A percentile compares a stretch with the other conserved stretches of the same genome.
Conservation (phyloP, 1,140 invertebrate species). For the Adelges cooleyi region DNA sequence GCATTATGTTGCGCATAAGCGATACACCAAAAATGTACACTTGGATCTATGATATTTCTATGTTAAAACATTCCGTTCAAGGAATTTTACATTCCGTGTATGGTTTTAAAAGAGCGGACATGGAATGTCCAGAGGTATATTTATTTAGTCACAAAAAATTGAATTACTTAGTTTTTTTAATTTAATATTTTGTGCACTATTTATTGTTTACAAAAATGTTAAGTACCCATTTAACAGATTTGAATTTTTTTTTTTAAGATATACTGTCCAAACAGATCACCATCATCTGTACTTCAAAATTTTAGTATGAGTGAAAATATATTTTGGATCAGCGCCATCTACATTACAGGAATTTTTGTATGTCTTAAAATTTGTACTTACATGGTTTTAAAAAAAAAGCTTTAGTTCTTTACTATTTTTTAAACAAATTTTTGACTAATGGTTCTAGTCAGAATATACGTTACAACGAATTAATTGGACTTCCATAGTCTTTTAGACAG, state of each 20-base stretch:
- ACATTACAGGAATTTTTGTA: background rate
- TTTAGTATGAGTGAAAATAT: conserved; percentile 11
- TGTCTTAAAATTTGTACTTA: conserved; percentile 10
- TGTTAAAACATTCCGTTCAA: conserved; percentile 60
- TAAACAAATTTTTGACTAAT: too few relatives aligned
- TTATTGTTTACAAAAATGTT: too few relatives aligned
- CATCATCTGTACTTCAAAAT: background rate
- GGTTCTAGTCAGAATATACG: too few relatives aligned
- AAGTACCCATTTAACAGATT: too few relatives aligned
- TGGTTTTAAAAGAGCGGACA: conserved; percentile 54
- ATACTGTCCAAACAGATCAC: background rate
- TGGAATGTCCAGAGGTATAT: conserved; percentile 44
- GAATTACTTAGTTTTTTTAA: background rate
- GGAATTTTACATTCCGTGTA: conserved; percentile 56
- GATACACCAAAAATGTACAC: conserved; percentile 66
- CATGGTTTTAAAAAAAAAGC: conserved; percentile 10
- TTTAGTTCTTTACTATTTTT: background rate
- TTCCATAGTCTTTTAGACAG: too few relatives aligned
- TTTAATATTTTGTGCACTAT: background rate
- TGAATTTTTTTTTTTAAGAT: background rate
- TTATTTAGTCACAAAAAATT: conserved; percentile 18
- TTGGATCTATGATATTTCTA: conserved; percentile 81
- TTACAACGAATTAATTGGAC: too few relatives aligned
- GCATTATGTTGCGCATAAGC: conserved; percentile 75
- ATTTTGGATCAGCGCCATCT: conserved; percentile 10